A percentile compares a stretch with the other conserved stretches of the same genome.
phyloP scores from a whole-genome alignment of 2,888 invertebrate species.

The Mimumesa dahlbomi region DNA sequence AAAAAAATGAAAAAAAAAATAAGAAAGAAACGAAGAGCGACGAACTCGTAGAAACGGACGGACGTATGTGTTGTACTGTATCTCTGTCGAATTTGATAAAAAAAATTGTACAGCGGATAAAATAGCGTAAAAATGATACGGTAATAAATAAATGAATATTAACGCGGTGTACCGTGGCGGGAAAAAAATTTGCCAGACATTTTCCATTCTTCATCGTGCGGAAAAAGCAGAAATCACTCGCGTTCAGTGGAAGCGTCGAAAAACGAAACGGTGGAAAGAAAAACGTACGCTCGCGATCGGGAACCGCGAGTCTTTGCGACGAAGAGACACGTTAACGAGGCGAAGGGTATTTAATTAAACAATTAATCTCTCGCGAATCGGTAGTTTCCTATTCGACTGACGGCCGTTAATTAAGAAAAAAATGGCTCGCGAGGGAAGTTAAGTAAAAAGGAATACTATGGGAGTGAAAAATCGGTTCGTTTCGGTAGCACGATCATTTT shows the following conservation, averaged over 20 bases:
- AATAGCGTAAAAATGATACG: not conserved
- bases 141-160: too few species aligned
- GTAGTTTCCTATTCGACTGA: not conserved
- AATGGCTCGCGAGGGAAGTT: too few species aligned
- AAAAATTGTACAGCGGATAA: constrained; percentile 15
- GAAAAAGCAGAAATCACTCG: too few species aligned
- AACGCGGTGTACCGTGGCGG: too few species aligned
- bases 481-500: constrained; percentile 10
- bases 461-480: not conserved
- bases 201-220: not conserved
- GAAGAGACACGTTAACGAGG: too few species aligned
- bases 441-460: too few species aligned
- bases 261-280: too few species aligned
- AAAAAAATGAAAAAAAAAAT: constrained; percentile 20
- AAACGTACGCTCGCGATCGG: too few species aligned
- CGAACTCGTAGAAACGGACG: constrained; percentile 1
- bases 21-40: constrained; percentile 3
- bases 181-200: too few species aligned
- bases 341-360: constrained; percentile 3
- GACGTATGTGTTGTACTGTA: not conserved
- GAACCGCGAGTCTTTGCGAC: too few species aligned
- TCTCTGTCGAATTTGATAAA: constrained; percentile 24
- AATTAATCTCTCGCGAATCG: constrained; percentile 5
- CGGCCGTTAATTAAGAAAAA: too few species aligned
- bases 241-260: too few species aligned